Conservation (phyloP, 2,113 vertebrate genomes). For the Pterocles gutturalis region DNA sequence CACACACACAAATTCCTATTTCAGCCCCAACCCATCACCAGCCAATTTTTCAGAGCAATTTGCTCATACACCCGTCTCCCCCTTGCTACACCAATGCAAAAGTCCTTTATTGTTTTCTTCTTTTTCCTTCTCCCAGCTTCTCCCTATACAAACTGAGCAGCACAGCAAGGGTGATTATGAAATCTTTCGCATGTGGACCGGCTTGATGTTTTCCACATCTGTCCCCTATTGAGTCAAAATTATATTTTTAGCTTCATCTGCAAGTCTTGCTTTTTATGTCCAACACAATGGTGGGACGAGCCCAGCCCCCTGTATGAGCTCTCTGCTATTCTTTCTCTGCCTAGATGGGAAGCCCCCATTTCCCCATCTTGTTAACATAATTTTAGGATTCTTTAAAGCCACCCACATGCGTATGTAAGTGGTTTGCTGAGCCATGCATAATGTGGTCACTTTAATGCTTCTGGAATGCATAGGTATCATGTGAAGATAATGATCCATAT, state of each 20-base stretch:
- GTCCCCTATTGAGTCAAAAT: neutral
- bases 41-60: neutral
- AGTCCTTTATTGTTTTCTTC: neutral
- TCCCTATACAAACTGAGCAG: rapidly evolving
- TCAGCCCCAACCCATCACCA: neutral
- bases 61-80: neutral
- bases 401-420: neutral
- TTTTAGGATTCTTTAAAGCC: constrained; percentile 29
- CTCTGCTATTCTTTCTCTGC: neutral
- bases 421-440: neutral
- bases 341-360: neutral
- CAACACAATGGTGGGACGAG: neutral
- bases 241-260: neutral
- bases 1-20: neutral
- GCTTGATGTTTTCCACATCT: neutral
- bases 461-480: constrained; percentile 2
- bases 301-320: neutral
- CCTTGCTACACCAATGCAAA: neutral
- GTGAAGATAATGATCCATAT: constrained; percentile 55
- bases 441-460: constrained; percentile 24
- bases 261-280: neutral
- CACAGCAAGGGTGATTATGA: neutral
- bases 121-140: neutral
- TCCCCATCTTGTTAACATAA: constrained; percentile 7
- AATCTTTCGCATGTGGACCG: neutral